Conservation (phyloP, 1,140 invertebrate species). For the Zeugodacus cucurbitae region DNA sequence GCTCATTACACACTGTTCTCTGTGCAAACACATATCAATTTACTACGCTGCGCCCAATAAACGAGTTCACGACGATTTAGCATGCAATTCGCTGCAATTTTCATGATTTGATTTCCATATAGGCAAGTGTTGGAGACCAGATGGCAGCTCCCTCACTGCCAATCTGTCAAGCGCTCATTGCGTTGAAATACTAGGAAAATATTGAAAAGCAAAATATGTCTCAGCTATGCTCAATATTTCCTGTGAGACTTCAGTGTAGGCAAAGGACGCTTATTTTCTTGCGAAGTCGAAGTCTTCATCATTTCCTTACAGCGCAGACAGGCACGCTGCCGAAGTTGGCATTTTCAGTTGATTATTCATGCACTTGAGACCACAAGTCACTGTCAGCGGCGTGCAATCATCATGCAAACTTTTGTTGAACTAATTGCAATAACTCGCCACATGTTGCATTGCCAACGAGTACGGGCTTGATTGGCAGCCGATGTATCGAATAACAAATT, state of each 20-base stretch:
- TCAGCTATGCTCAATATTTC: background rate
- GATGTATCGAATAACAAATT: background rate
- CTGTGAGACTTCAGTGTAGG: background rate
- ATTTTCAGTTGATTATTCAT: background rate
- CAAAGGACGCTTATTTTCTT: background rate
- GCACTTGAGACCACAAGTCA: background rate
- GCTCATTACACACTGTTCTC: background rate
- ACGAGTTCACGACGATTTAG: background rate
- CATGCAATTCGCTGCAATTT: background rate
- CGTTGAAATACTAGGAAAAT: background rate
- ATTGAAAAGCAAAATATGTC: background rate
- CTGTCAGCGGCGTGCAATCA: background rate
- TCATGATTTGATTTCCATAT: background rate
- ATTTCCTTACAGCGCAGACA: background rate
- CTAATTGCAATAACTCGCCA: background rate
- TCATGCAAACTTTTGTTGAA: background rate
- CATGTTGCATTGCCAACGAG: background rate
- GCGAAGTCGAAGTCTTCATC: no score
- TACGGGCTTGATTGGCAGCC: background rate
- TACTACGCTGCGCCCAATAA: background rate
- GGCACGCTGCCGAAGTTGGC: background rate
- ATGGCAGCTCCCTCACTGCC: background rate
- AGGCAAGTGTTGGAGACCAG: background rate
- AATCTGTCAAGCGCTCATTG: background rate
- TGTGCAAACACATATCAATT: background rate